Conservation (phyloP, 2,888 invertebrate genomes). For the Actias luna region DNA sequence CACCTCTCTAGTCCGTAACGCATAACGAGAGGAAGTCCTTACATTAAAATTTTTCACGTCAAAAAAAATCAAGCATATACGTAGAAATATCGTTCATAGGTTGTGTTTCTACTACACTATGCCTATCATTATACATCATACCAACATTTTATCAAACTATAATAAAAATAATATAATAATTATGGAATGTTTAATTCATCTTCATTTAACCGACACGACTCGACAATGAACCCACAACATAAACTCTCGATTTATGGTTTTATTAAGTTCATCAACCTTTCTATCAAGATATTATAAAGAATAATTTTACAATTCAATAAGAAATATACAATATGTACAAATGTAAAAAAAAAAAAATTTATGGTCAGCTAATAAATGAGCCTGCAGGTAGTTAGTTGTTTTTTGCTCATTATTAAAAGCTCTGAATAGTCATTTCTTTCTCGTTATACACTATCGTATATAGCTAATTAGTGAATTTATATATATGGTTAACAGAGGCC, state of each 20-base stretch:
- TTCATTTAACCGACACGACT: not conserved
- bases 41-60: too few species aligned
- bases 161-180: too few species aligned
- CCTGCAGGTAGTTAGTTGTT: not conserved
- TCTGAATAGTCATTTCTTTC: not conserved
- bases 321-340: not conserved
- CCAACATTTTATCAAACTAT: too few species aligned
- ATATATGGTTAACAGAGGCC: not conserved
- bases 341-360: not conserved
- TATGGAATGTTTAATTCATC: not conserved
- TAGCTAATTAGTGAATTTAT: not conserved
- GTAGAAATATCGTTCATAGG: too few species aligned
- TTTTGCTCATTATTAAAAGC: slow-evolving; percentile 10
- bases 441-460: not conserved
- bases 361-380: not conserved
- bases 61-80: too few species aligned
- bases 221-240: not conserved
- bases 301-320: not conserved
- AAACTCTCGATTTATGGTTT: not conserved
- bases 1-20: too few species aligned
- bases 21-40: too few species aligned
- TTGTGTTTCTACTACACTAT: too few species aligned
- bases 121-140: too few species aligned
- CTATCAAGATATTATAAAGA: not conserved
- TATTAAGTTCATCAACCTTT: not conserved